These are phyloP conservation scores for Sterna hirundo DNA, from an alignment of 2,113 vertebrate species.

Conservation along the genomic window DNA sequence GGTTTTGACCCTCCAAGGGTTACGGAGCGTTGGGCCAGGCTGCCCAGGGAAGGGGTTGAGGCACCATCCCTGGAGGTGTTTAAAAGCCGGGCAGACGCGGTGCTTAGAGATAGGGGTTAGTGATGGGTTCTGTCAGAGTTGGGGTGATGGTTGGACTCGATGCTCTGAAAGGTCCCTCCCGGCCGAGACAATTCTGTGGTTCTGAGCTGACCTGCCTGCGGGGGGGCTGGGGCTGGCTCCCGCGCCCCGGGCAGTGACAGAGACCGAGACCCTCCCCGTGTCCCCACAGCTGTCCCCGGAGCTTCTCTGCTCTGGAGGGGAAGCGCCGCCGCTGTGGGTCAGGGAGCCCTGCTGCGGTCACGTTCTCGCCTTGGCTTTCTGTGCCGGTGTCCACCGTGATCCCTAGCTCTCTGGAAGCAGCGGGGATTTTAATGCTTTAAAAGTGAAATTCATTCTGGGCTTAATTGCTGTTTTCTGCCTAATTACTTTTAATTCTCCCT, in stretches of 20 bases:
- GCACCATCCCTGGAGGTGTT: no score
- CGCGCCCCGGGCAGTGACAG: neutral
- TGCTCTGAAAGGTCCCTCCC: no score
- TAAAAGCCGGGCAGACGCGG: no score
- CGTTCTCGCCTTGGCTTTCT: neutral
- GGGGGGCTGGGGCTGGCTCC: neutral
- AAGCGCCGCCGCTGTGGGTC: neutral
- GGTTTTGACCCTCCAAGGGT: no score
- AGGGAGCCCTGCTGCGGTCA: neutral
- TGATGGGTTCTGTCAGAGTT: no score
- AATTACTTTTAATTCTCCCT: constrained; percentile 47
- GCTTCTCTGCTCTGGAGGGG: neutral
- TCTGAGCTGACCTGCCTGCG: neutral
- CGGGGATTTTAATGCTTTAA: neutral
- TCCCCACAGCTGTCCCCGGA: neutral
- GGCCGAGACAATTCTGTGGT: no score
- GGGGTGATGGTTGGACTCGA: no score
- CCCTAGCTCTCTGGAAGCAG: neutral
- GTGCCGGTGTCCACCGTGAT: neutral
- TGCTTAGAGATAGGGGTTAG: no score
- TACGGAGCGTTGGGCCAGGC: no score
- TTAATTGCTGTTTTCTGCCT: constrained; percentile 46
- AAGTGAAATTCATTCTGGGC: constrained; percentile 16
- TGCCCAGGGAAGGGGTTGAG: no score
- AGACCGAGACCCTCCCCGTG: neutral